phyloP scores from a whole-genome alignment of 2,888 invertebrate species.

The Apoda limacodes region DNA sequence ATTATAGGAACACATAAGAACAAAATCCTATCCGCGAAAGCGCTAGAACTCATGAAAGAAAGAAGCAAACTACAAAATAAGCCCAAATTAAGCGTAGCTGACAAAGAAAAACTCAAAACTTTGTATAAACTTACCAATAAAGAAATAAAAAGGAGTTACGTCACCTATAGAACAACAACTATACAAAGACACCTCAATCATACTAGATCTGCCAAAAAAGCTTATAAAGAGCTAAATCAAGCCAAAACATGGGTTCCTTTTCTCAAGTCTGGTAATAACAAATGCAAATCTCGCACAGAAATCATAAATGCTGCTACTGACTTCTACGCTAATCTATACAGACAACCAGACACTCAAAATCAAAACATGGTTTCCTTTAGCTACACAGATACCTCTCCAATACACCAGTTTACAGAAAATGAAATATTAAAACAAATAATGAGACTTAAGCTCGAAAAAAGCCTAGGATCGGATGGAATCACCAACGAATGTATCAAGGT shows the following conservation, averaged over 20 bases:
- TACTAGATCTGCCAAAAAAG: slow-evolving; percentile 13
- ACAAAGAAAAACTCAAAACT: slow-evolving; percentile 14
- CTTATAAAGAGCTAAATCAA: slow-evolving; percentile 10
- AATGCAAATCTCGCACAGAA: slow-evolving; percentile 9
- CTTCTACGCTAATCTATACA: slow-evolving; percentile 13
- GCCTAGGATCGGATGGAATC: slow-evolving; percentile 15
- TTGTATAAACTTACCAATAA: slow-evolving; percentile 16
- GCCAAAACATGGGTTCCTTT: slow-evolving; percentile 11
- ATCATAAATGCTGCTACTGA: slow-evolving; percentile 15
- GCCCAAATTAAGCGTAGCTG: slow-evolving; percentile 8
- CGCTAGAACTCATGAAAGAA: slow-evolving; percentile 16
- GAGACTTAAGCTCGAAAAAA: slow-evolving; percentile 17
- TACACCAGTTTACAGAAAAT: slow-evolving; percentile 7
- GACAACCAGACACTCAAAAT: slow-evolving; percentile 5
- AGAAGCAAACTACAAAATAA: slow-evolving; percentile 16
- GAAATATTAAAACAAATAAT: slow-evolving; percentile 15
- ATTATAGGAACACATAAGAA: slow-evolving; percentile 9
- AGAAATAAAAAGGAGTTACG: slow-evolving; percentile 15
- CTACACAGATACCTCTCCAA: too few relatives aligned
- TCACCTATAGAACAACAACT: slow-evolving; percentile 10
- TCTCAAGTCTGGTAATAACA: slow-evolving; percentile 7
- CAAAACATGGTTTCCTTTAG: too few relatives aligned
- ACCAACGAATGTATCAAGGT: too few relatives aligned
- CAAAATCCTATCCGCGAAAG: slow-evolving; percentile 11
- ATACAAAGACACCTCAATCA: slow-evolving; percentile 12